Base-by-base conservation (phyloP, 2,797 vertebrate species). In the Rhabdophis nuchalis region DNA sequence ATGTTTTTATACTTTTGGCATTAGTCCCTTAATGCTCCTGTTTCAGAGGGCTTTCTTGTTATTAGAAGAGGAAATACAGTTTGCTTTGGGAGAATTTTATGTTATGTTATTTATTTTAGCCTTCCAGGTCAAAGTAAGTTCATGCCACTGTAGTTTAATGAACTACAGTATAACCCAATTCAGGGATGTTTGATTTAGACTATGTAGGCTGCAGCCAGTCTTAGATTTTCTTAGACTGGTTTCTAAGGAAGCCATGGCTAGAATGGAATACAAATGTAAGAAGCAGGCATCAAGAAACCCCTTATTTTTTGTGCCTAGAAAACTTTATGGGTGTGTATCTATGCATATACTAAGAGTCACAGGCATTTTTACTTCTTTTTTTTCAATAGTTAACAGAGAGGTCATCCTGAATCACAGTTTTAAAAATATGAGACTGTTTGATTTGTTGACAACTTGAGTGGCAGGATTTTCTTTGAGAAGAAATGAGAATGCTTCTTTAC, bases 41-140 rank as follows among this genome's bases (percentile, higher is more conserved):
- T 52, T 89, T 82, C 56, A 93, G 36, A 72, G 53, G n/a, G 89
- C 0, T 57, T 61, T 60, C n/a, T 58, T 94, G 57, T 92, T 94
- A 32, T 12, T 16, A 3, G 23, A 29, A 82, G 54, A n/a, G 11
- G 57, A 72, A 52, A 41, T 58, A 29, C 41, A 90, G 72, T 64
- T 87, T 92, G 10, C 53, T 53, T 46, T 86, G 4, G 13, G 41
- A 23, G 8, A 16, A 93, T 87, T 46, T 82, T 41, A 23, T 25
- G 5, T 46, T 50, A 32, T 68, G 5, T 18, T 72, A 36, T 18
- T 1, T 36, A 36, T 58, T 90, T 9, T 8, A 20, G 8, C 93
- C 52, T 86, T 64, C 54, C 32, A 60, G 5, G 3, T 53, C 23
- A 89, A 85, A 86, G 53, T 13, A 60, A 60, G 23, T 52, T 60